Conservation (phyloP, 2,888 invertebrate species). For the Yponomeuta sedellus region DNA sequence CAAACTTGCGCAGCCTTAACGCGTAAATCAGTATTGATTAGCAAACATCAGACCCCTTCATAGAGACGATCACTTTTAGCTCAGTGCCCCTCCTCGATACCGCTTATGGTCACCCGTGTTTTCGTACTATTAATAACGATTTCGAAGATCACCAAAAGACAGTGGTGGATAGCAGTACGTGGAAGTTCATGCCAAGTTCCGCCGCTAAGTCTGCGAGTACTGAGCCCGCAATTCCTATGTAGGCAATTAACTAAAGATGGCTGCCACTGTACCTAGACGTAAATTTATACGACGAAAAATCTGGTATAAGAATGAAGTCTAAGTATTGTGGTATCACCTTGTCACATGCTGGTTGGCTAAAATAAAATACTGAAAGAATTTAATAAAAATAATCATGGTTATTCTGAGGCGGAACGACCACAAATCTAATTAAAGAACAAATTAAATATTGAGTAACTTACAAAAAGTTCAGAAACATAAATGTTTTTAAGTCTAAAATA, state of each 20-base stretch:
- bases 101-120: neutral
- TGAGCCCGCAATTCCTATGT: neutral
- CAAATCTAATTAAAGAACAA: too few relatives aligned
- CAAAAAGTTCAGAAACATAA: too few relatives aligned
- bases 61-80: conserved; percentile 1
- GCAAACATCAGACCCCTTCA: neutral
- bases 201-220: neutral
- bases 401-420: too few relatives aligned
- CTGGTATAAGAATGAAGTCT: too few relatives aligned
- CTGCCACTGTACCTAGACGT: neutral
- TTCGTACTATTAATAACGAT: neutral
- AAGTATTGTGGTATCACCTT: too few relatives aligned
- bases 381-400: too few relatives aligned
- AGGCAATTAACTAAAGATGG: neutral
- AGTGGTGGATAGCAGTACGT: neutral
- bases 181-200: neutral
- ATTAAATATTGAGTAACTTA: too few relatives aligned
- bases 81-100: neutral
- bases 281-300: neutral
- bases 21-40: conserved; percentile 1
- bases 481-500: too few relatives aligned
- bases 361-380: too few relatives aligned
- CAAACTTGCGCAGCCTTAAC: neutral
- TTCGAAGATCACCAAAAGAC: neutral
- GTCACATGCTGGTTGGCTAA: too few relatives aligned